Conservation (phyloP, 2,113 vertebrate genomes). For the Malurus elegans region DNA sequence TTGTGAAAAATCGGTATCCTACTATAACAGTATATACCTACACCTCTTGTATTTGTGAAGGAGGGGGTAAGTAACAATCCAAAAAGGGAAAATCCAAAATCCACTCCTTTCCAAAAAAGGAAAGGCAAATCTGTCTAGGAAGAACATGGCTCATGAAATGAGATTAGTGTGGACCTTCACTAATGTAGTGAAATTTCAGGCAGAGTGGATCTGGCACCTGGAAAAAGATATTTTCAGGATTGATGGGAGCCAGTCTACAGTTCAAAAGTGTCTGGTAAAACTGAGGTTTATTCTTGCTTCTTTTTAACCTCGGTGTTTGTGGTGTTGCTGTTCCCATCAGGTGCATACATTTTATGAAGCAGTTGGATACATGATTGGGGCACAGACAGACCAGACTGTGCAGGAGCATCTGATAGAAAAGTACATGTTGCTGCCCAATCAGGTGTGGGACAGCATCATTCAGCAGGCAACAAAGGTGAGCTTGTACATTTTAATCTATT, state of each 20-base stretch:
- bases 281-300: background rate
- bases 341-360: slow-evolving; percentile 99
- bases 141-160: background rate
- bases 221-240: background rate
- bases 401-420: slow-evolving; percentile 99
- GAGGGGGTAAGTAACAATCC: background rate
- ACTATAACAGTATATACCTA: fast-evolving
- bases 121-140: background rate
- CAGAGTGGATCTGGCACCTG: background rate
- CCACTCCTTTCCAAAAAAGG: background rate
- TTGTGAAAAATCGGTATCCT: background rate
- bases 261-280: background rate
- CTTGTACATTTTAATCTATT: background rate
- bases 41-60: background rate
- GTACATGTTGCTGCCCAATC: slow-evolving; percentile 98
- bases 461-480: slow-evolving; percentile 98
- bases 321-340: slow-evolving; percentile 65
- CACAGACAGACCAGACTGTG: slow-evolving; percentile 95
- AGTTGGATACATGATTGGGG: slow-evolving; percentile 98
- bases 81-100: background rate
- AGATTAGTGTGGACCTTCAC: fast-evolving
- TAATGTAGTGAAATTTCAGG: background rate
- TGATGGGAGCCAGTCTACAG: background rate
- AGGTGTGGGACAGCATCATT: slow-evolving; percentile 99
- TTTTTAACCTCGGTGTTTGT: background rate